These are phyloP conservation scores for Eolophus roseicapilla DNA, from an alignment of 2,113 vertebrate genomes.

Conservation along the genomic window DNA sequence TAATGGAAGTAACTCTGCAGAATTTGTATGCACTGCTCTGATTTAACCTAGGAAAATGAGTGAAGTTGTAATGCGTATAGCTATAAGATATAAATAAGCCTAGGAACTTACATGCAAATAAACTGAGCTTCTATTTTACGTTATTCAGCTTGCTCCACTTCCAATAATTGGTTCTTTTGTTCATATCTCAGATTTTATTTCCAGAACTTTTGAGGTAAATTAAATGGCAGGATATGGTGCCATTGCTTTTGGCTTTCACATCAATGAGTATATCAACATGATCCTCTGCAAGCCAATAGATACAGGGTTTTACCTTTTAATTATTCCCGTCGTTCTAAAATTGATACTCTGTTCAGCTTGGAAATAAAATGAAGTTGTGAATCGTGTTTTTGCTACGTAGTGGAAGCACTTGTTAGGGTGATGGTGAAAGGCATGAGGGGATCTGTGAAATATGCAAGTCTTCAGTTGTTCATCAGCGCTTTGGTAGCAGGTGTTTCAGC, in stretches of 20 bases:
- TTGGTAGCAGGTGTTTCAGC: not conserved
- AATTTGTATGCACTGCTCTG: not conserved
- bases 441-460: not conserved
- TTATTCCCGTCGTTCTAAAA: not conserved
- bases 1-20: not conserved
- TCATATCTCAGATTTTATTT: not conserved
- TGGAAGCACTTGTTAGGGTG: fast-evolving
- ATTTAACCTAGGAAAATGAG: not conserved
- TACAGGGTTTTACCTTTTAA: not conserved
- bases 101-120: not conserved
- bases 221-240: not conserved
- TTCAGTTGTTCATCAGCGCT: not conserved
- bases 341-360: not conserved
- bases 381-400: not conserved
- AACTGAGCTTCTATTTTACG: not conserved
- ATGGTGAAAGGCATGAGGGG: not conserved
- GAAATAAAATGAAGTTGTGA: not conserved
- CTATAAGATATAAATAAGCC: not conserved
- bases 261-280: not conserved
- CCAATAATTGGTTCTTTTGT: not conserved
- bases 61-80: not conserved
- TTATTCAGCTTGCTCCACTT: not conserved
- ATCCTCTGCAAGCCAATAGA: not conserved
- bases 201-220: not conserved
- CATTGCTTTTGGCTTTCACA: not conserved